Evolutionary conservation across 2,797 vertebrate genomes (phyloP).

Genomic region (Anguilla obscura): DNA sequence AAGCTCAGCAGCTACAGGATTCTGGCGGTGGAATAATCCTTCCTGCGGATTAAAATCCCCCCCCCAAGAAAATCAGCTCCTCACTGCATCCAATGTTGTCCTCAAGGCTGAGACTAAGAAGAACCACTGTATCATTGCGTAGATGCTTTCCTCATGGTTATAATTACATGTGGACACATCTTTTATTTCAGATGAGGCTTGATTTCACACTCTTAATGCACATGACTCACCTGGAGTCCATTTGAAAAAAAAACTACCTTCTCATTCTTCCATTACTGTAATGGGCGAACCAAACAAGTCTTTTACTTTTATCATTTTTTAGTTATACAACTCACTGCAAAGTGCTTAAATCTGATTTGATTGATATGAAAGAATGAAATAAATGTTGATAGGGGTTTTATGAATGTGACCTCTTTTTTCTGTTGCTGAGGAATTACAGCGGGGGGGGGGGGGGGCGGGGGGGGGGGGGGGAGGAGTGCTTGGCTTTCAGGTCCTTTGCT

Average conservation of each 20-base stretch:
- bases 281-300: not conserved
- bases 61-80: slow-evolving; percentile 10
- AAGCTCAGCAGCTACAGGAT: not conserved
- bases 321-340: not conserved
- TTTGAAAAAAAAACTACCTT: not conserved
- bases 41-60: slow-evolving; percentile 16
- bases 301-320: not conserved
- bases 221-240: not conserved
- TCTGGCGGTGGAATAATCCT: slow-evolving; percentile 6
- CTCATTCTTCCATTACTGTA: not conserved
- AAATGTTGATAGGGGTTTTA: not conserved
- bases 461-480: not conserved
- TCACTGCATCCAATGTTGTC: not conserved
- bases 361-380: not conserved
- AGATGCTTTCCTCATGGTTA: not conserved
- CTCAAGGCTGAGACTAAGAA: not conserved
- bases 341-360: slow-evolving; percentile 6
- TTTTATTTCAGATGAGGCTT: not conserved
- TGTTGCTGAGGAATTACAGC: not conserved
- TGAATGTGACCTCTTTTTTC: not conserved
- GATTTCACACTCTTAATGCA: not conserved
- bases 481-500: not conserved
- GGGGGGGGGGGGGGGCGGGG: not conserved
- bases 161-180: not conserved
- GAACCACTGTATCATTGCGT: not conserved